phyloP scores from a whole-genome alignment of 2,888 invertebrate species.

The Parnassius orleans region DNA sequence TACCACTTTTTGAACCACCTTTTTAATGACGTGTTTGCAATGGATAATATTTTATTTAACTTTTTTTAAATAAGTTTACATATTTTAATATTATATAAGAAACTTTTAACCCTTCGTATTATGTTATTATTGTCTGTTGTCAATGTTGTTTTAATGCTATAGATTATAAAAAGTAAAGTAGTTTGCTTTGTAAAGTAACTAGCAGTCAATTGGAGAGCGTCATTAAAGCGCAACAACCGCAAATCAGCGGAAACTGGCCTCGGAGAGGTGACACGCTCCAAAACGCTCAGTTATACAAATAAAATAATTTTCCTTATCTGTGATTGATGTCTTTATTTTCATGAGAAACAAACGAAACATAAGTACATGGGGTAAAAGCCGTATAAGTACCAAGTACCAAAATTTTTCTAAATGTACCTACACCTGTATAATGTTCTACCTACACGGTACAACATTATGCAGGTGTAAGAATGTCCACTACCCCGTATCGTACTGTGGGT shows the following conservation, averaged over 20 bases:
- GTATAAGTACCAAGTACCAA: too few relatives aligned
- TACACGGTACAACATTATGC: too few relatives aligned
- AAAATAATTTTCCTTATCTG: conserved; percentile 14
- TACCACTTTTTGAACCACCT: too few relatives aligned
- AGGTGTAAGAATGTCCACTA: too few relatives aligned
- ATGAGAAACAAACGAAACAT: background rate
- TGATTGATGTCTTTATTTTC: background rate
- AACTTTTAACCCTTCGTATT: too few relatives aligned
- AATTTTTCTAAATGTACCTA: too few relatives aligned
- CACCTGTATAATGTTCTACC: too few relatives aligned
- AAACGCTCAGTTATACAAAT: conserved; percentile 30
- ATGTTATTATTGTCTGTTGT: conserved; percentile 1
- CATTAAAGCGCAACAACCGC: conserved; percentile 37
- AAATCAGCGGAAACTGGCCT: conserved; percentile 40
- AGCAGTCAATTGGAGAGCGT: conserved; percentile 28
- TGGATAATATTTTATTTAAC: too few relatives aligned
- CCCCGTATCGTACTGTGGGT: too few relatives aligned
- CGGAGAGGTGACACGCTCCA: conserved; percentile 43
- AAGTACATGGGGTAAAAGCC: background rate
- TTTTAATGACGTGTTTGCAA: too few relatives aligned
- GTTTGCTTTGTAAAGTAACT: conserved; percentile 10
- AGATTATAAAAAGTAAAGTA: conserved; percentile 6
- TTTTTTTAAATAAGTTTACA: too few relatives aligned
- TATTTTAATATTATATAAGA: too few relatives aligned
- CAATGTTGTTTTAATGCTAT: background rate